Percentiles rank a stretch among this genome's conserved stretches.
These are phyloP conservation scores for Enteromius anoplus DNA, from an alignment of 2,797 vertebrate species.

Conservation along the genomic window DNA sequence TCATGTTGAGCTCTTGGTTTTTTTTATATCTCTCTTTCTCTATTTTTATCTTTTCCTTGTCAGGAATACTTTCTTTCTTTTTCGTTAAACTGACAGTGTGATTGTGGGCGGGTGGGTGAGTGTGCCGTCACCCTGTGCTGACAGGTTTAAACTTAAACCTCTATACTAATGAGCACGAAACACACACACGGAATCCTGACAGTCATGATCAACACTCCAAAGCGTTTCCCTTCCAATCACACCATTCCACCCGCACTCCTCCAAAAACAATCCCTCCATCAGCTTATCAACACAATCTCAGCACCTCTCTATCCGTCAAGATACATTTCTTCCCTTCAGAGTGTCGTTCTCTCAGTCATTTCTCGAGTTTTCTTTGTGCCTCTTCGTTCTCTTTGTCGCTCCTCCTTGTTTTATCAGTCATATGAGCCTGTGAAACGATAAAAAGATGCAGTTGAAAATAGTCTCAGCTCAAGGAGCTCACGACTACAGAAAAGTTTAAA, in stretches of 20 bases:
- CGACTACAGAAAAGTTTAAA: neutral
- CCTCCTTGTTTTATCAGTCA: conserved; percentile 15
- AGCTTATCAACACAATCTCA: conserved; percentile 23
- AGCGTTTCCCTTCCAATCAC: neutral
- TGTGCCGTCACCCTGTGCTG: conserved; percentile 20
- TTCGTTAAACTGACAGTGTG: conserved; percentile 9
- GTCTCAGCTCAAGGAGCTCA: neutral
- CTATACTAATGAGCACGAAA: conserved; percentile 25
- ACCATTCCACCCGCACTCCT: conserved; percentile 10
- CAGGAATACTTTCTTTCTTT: conserved; percentile 17
- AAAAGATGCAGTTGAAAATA: conserved; percentile 19
- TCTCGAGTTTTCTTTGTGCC: conserved; percentile 15
- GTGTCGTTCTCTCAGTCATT: conserved; percentile 21
- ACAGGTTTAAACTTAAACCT: conserved; percentile 43
- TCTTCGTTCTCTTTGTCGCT: conserved; percentile 3
- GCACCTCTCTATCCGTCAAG: neutral
- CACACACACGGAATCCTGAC: conserved; percentile 11
- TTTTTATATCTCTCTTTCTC: neutral
- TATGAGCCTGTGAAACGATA: conserved; percentile 11
- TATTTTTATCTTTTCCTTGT: conserved; percentile 17
- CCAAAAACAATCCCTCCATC: conserved; percentile 36
- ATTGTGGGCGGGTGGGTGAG: conserved; percentile 8
- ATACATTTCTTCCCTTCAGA: conserved; percentile 9
- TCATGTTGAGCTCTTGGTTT: neutral
- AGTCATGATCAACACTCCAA: conserved; percentile 31